Percentiles rank a stretch among this genome's conserved stretches.
Conservation (phyloP, 2,888 invertebrate species). For the Notodonta dromedarius region DNA sequence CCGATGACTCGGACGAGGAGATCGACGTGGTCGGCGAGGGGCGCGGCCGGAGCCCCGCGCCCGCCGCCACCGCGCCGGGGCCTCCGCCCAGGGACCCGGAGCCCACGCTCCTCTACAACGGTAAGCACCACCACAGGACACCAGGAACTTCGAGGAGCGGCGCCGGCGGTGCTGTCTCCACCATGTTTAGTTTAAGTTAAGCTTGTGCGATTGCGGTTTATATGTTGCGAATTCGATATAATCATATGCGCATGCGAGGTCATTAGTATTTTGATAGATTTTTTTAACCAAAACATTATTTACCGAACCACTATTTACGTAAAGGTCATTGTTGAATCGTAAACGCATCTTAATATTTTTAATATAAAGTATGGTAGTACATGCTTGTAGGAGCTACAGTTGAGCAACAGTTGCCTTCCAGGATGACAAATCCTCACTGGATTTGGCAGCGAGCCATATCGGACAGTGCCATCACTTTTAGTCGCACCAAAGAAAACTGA, state of each 20-base stretch:
- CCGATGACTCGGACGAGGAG: constrained; percentile 89
- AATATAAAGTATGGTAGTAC: constrained; percentile 10
- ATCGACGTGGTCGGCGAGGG: constrained; percentile 95
- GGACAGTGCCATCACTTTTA: constrained; percentile 16
- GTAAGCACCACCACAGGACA: constrained; percentile 74
- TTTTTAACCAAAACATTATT: not conserved
- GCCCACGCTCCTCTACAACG: constrained; percentile 91
- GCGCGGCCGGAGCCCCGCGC: constrained; percentile 81
- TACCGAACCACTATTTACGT: not conserved
- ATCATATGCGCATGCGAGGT: constrained; percentile 62
- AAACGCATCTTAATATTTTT: not conserved
- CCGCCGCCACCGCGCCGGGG: constrained; percentile 86
- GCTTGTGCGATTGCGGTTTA: constrained; percentile 59
- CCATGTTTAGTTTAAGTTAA: constrained; percentile 26
- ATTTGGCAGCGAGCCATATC: constrained; percentile 35
- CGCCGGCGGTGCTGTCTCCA: not conserved
- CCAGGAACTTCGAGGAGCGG: not conserved
- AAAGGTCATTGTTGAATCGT: not conserved
- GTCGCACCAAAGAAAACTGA: not conserved
- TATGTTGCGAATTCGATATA: constrained; percentile 62
- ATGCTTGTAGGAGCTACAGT: constrained; percentile 24
- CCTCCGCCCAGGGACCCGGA: constrained; percentile 88
- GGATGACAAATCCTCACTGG: constrained; percentile 27
- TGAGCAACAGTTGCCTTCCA: constrained; percentile 39
- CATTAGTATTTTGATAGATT: constrained; percentile 12